Base-by-base conservation (phyloP, 1,140 invertebrate genomes). In the Trichonephila clavipes region DNA sequence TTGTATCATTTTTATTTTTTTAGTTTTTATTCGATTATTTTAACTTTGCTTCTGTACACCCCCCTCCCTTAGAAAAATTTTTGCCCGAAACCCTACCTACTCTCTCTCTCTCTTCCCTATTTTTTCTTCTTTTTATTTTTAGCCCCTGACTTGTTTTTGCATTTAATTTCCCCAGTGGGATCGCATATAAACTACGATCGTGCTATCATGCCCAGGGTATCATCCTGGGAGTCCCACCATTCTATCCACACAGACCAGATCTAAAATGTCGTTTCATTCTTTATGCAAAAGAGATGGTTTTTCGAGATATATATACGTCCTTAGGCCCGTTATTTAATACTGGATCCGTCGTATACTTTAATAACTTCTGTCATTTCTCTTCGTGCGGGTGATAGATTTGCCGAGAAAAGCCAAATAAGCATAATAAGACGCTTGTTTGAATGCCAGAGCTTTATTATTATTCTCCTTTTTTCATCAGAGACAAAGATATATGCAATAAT, bases 141-240 rank as follows among this genome's bases (percentile, higher is more conserved):
- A 51, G 64, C 28, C 28, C 77, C 28, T 34, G 59, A 44, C 90
- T 92, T 92, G 90, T 92, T 92, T 92, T 69, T 92, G 90, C 77
- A 85, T 92, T 93, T 93, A 93, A 93, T 93, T 93, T 93, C 92
- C 51, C 92, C 85, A 72, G 24, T 72, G 92, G 92, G 92, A 88
- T 88, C 85, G 85, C 28, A 21, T 64, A 93, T 93, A 93, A 93
- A 93, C 44, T 93, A 62, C 86, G 72, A 21, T 90, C 92, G 72
- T 61, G 85, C 88, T 93, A 77, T 61, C 69, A 59, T 51, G 24
- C 34, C 28, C 58, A 12, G 7, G 51, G 34, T 24, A 85, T 85
- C 83, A 61, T 85, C 86, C 19, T 1, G 86, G 86, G 34, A 88
- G 59, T 58, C 81, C n/a, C 3, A 64, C 77, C 66, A 64, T 90